Evolutionary conservation across 2,797 vertebrate genomes (phyloP).

Genomic region (Manis javanica): DNA sequence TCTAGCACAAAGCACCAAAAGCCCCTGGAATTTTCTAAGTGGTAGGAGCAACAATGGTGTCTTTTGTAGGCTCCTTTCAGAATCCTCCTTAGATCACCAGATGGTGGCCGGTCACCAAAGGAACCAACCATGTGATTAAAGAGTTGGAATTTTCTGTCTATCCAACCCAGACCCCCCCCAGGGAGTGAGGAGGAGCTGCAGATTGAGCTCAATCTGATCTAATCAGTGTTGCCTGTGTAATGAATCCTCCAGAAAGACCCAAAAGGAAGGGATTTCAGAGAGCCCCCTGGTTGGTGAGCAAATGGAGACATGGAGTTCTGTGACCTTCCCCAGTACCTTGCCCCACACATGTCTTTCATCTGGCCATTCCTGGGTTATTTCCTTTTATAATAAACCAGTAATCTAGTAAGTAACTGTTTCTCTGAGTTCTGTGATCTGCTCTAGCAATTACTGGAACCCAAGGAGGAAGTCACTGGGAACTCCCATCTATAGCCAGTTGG

Average conservation of each 20-base stretch:
- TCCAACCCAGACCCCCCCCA: background rate
- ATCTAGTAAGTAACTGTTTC: background rate
- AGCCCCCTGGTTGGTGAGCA: background rate
- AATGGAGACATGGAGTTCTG: background rate
- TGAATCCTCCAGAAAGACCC: background rate
- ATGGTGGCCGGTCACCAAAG: background rate
- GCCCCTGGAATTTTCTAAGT: background rate
- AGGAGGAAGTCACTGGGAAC: background rate
- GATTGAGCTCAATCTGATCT: background rate
- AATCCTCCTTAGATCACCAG: background rate
- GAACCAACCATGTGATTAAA: background rate
- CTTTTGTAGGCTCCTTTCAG: background rate
- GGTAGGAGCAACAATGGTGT: background rate
- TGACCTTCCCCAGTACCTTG: background rate
- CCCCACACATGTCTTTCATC: background rate
- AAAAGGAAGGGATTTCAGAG: background rate
- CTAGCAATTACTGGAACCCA: background rate
- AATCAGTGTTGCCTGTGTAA: background rate
- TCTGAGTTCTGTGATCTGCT: background rate
- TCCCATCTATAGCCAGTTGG: background rate
- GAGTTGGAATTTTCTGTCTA: background rate
- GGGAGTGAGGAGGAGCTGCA: background rate
- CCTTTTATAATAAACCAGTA: background rate
- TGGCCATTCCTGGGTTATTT: background rate
- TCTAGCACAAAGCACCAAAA: background rate